Base-by-base conservation (phyloP, 92 coral and sea anemone species). In the Metridium senile region DNA sequence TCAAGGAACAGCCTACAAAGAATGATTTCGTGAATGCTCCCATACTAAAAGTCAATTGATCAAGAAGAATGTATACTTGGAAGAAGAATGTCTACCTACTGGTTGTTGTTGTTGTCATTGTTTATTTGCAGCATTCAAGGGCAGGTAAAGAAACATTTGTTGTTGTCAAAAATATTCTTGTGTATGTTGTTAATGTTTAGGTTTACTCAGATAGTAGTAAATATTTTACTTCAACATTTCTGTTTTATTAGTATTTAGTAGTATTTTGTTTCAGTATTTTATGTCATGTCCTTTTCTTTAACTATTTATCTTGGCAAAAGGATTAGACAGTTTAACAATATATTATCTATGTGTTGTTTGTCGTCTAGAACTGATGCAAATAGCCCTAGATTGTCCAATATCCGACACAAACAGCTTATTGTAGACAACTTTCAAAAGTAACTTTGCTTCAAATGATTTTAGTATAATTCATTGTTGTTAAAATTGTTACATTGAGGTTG, bases 11-110 rank as follows among this genome's bases (percentile, higher is more conserved):
- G 1, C n/a, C 57, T 53, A 29, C 25, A 19, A 7, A 73, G 52
- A 63, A 73, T 73, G 78, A 73, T 58, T 73, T 73, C 78, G 33
- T 73, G 78, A 73, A 49, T 70, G 59, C n/a, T 61, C 31, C 13
- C 33, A 27, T 23, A 9, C 66, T 2, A 2, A 1, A 23, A 61
- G 45, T 28, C 69, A 63, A 28, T 1, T 63, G 31, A 63, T 63
- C 4, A 26, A 30, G 21, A 28, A 63, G 43, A 63, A 63, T 28
- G 45, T 7, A 21, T 11, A 21, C 11, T 39, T 28, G 69, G 69
- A 19, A 2, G 45, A 63, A 19, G 43, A 4, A 27, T 4, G 69
- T 31, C 3, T 28, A n/a, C 45, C 16, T n/a, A n/a, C n/a, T 63
- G 69, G 26, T 28, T 8, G n/a, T 63, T 63, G 30, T 31, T 1